phyloP scores from a whole-genome alignment of 2,113 vertebrate genomes.

The Apodemus speciosus region DNA sequence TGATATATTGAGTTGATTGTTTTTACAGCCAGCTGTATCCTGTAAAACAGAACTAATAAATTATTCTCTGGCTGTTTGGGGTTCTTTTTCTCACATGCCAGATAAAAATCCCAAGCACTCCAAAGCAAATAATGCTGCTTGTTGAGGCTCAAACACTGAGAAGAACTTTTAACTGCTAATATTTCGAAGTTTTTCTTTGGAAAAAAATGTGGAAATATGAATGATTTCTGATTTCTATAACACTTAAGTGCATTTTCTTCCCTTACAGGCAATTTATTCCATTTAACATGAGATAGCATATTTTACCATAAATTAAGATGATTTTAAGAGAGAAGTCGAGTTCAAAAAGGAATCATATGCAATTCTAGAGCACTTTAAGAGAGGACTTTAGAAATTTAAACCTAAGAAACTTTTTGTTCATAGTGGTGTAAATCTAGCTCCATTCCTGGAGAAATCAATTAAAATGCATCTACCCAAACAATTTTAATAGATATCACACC shows the following conservation, averaged over 20 bases:
- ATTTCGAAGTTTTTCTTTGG: slow-evolving; percentile 64
- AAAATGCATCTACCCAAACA: slow-evolving; percentile 9
- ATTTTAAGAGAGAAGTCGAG: slow-evolving; percentile 68
- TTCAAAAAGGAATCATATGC: slow-evolving; percentile 52
- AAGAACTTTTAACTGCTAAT: slow-evolving; percentile 49
- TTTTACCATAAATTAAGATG: slow-evolving; percentile 64
- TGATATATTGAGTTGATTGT: slow-evolving; percentile 46
- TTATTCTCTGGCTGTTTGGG: slow-evolving; percentile 14
- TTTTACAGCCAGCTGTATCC: slow-evolving; percentile 56
- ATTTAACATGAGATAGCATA: slow-evolving; percentile 57
- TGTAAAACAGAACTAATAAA: slow-evolving; percentile 57
- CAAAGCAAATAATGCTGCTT: slow-evolving; percentile 8
- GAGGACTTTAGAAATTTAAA: slow-evolving; percentile 49
- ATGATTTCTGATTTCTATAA: slow-evolving; percentile 69
- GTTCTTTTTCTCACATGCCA: slow-evolving; percentile 56
- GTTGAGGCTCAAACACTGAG: slow-evolving; percentile 22
- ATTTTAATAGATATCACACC: slow-evolving; percentile 15
- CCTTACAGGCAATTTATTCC: slow-evolving; percentile 69
- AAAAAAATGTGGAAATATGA: slow-evolving; percentile 50
- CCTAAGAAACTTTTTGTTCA: slow-evolving; percentile 38
- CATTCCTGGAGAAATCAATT: not conserved
- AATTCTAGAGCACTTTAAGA: slow-evolving; percentile 11
- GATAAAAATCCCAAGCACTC: slow-evolving; percentile 63
- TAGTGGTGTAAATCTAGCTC: not conserved
- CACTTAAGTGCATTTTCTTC: slow-evolving; percentile 71